Base-by-base conservation (phyloP, 2,113 vertebrate genomes). In the Sialia sialis region DNA sequence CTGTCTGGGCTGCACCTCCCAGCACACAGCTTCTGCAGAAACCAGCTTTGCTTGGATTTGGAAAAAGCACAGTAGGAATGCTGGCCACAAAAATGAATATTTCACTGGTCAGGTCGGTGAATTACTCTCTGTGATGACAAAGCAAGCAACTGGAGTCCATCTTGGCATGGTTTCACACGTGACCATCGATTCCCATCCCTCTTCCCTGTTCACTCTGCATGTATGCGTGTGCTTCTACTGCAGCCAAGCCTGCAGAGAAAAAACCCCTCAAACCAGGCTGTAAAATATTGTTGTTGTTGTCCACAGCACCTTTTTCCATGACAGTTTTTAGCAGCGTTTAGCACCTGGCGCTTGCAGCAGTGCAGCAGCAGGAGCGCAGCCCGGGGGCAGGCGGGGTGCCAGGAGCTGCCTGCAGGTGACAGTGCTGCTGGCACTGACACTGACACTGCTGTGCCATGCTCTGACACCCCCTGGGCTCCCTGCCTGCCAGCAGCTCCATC, bases 391-490 rank as follows among this genome's bases (percentile, higher is more conserved):
- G 89, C 25, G 0, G 39, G 5, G 0, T 3, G 91, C 79, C 87
- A 81, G 66, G 11, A 39, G 69, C 64, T 72, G 21, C 93, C 2
- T 4, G 55, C 49, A 39, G 59, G 73, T 43, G 80, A 70, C 60
- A 85, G 44, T 27, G 51, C 16, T 52, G 51, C 51, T 30, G 27
- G 49, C 3, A 1, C 30, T 2, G 3, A 15, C 32, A 23, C 72
- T 3, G 41, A 39, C 39, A 14, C 39, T 5, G 8, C 62, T 5
- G 0, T 1, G 58, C 29, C 44, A 16, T 2, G 2, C 85, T 70
- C 78, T 5, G 5, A 8, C 2, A 0, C 0, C 16, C 76, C 46
- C 75, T 3, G 6, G 38, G 19, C 52, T 10, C 88, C 13, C 69
- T 2, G 16, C 2, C 84, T 73, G 67, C 66, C 34, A n/a, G 39